Evolutionary conservation across 2,113 vertebrate species (phyloP), one percentile per base, ranked within the genome.

Genomic region (Anoplopoma fimbria): DNA sequence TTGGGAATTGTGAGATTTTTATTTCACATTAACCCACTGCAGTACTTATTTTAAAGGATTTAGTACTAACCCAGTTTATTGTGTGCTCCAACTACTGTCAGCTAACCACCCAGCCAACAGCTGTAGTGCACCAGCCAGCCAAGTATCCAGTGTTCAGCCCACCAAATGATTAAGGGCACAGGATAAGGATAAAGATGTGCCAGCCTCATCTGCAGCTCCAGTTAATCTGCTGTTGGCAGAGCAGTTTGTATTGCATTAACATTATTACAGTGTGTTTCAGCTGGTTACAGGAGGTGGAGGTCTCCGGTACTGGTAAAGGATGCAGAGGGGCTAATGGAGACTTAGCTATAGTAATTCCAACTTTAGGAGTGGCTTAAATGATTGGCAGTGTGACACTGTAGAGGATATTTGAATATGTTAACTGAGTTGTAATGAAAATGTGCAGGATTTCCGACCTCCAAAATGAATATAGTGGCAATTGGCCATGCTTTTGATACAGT

Each of bases 151-250:
- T 21, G 47, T 76, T 69, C 31, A 67, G 69, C 73, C 23, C 21
- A 63, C 15, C 58, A 29, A 60, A 84, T 88, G 71, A 88, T 87
- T 86, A 75, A 84, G 72, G 84, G 75, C 75, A 81, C 34, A 33
- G 62, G 57, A 77, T 81, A 71, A 81, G 65, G 75, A 84, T 86
- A 83, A 78, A 82, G 70, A 87, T 53, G 68, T 70, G 42, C 53
- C 68, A 73, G 57, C 67, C 38, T 81, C 77, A 87, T 87, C 80
- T 69, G 79, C 79, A 69, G 81, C 69, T 47, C 25, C 61, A 2
- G 65, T 69, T 88, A 90, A 92, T 86, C 86, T 85, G 75, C 75
- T 75, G 77, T 45, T 85, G 77, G 82, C 71, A 75, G 73, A 6
- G 25, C 65, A 29, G 34, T 79, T 15, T 77, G 29, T 34, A 33